Conservation (phyloP, 2,797 vertebrate species). For the Gymnothorax reevesii region DNA sequence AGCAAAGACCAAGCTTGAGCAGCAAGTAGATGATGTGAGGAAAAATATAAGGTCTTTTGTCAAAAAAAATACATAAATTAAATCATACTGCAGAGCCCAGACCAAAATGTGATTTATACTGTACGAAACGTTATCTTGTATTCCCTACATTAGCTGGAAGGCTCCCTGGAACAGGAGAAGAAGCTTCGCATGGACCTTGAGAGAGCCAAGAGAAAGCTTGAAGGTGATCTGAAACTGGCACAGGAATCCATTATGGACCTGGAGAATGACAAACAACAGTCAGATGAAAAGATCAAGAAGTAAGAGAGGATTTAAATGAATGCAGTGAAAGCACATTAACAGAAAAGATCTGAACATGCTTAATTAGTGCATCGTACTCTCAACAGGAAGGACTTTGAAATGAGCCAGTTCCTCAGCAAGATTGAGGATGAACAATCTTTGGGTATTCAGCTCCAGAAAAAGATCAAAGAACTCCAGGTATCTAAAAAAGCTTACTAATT, state of each 20-base stretch:
- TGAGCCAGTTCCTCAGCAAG: slow-evolving; percentile 67
- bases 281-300: slow-evolving; percentile 76
- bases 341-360: slow-evolving; percentile 39
- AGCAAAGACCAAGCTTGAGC: slow-evolving; percentile 81
- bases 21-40: slow-evolving; percentile 84
- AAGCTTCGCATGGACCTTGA: slow-evolving; percentile 70
- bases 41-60: not conserved
- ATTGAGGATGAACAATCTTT: slow-evolving; percentile 67
- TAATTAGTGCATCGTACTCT: not conserved
- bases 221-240: slow-evolving; percentile 73
- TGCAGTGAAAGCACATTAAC: slow-evolving; percentile 50
- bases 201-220: slow-evolving; percentile 71
- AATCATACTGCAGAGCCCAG: not conserved
- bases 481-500: slow-evolving; percentile 56
- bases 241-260: slow-evolving; percentile 70
- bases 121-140: not conserved
- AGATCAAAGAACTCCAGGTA: slow-evolving; percentile 46
- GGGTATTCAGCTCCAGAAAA: slow-evolving; percentile 26
- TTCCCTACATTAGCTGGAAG: not conserved
- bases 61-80: not conserved
- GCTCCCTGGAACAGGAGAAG: slow-evolving; percentile 72
- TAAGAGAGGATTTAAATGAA: slow-evolving; percentile 42
- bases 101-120: not conserved
- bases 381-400: slow-evolving; percentile 60
- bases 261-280: slow-evolving; percentile 69